A percentile compares a stretch with the other conserved stretches of the same genome.
Evolutionary conservation across 2,888 invertebrate species (phyloP).

Genomic region (Diploptera punctata): DNA sequence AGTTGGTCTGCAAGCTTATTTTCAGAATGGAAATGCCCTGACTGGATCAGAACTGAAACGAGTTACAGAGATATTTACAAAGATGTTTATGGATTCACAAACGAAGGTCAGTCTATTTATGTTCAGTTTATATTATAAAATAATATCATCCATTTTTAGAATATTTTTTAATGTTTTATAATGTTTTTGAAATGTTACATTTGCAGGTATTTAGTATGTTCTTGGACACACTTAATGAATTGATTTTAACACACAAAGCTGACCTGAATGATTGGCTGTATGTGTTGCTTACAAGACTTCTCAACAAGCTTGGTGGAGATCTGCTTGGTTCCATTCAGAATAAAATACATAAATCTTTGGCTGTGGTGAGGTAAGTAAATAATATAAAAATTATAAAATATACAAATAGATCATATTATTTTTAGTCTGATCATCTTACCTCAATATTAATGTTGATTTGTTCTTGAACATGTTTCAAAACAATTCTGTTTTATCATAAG

Average conservation of each 20-base stretch:
- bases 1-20: conserved; percentile 75
- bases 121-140: no score
- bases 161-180: no score
- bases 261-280: conserved; percentile 95
- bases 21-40: conserved; percentile 72
- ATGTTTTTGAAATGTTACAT: background rate
- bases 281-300: conserved; percentile 82
- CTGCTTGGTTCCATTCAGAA: conserved; percentile 89
- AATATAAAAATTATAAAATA: no score
- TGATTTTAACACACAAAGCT: conserved; percentile 83
- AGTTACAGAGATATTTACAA: conserved; percentile 91
- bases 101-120: conserved; percentile 74
- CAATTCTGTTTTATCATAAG: no score
- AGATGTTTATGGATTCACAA: conserved; percentile 98
- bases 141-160: background rate
- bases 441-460: no score
- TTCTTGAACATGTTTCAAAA: no score
- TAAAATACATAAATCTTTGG: conserved; percentile 86
- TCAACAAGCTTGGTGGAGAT: conserved; percentile 92
- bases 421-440: no score
- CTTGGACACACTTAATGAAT: conserved; percentile 90
- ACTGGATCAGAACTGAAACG: conserved; percentile 76
- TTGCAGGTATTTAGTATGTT: conserved; percentile 84
- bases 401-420: no score
- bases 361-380: conserved; percentile 25